phyloP scores from a whole-genome alignment of 2,888 invertebrate genomes.

The Choreutis nemorana region DNA sequence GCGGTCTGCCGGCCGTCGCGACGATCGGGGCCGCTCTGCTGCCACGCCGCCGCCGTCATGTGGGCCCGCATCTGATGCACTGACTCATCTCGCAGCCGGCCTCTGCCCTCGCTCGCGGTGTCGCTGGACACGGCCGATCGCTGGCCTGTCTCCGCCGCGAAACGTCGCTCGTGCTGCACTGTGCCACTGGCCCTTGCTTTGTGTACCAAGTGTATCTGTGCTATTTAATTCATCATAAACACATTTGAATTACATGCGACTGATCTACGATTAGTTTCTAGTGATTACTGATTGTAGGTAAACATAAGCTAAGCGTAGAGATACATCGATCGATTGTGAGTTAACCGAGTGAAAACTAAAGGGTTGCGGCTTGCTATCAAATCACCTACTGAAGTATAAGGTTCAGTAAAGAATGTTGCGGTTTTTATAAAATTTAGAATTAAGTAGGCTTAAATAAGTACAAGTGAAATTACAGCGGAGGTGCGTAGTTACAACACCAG shows the following conservation, averaged over 20 bases:
- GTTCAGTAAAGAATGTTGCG: no score
- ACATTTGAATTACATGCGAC: no score
- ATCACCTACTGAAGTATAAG: no score
- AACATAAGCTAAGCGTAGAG: no score
- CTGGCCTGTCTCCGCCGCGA: slow-evolving; percentile 13
- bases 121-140: slow-evolving; percentile 12
- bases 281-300: slow-evolving; percentile 10
- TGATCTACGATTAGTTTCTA: slow-evolving; percentile 8
- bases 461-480: no score
- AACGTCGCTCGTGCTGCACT: slow-evolving; percentile 28
- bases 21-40: slow-evolving; percentile 57
- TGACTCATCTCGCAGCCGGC: slow-evolving; percentile 26
- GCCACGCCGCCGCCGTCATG: slow-evolving; percentile 50
- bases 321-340: no score
- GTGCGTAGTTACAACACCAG: slow-evolving; percentile 40
- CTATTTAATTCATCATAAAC: no score
- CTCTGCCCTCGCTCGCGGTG: slow-evolving; percentile 17
- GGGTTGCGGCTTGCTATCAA: slow-evolving; percentile 32
- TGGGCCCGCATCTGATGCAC: slow-evolving; percentile 41
- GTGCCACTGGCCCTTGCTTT: slow-evolving; percentile 41
- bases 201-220: slow-evolving; percentile 22
- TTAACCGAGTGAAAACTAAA: background rate
- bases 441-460: no score
- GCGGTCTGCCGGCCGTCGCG: slow-evolving; percentile 65
- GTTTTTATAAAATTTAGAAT: no score